Evolutionary conservation across 2,797 vertebrate genomes (phyloP).

Genomic region (Spheniscus humboldti): DNA sequence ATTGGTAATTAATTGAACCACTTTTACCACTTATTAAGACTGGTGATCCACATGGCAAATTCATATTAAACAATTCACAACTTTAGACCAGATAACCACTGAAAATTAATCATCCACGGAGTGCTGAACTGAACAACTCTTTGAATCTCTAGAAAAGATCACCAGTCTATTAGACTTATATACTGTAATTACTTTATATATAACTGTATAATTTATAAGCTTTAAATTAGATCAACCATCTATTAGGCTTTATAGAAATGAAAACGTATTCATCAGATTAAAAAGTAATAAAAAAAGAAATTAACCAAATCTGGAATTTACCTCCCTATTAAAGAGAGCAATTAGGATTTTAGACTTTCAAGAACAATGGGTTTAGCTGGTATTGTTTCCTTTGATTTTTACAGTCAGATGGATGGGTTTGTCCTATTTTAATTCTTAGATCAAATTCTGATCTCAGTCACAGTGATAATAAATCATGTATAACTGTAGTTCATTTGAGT

Average conservation of each 20-base stretch:
- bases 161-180: constrained; percentile 54
- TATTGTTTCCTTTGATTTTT: background rate
- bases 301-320: constrained; percentile 34
- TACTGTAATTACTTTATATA: constrained; percentile 61
- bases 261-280: constrained; percentile 66
- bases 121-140: constrained; percentile 24
- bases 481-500: background rate
- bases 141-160: constrained; percentile 66
- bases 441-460: background rate
- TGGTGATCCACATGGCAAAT: constrained; percentile 55
- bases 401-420: background rate
- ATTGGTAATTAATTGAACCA: constrained; percentile 55
- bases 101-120: constrained; percentile 66
- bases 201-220: constrained; percentile 65
- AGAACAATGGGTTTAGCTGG: background rate
- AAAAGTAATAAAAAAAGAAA: constrained; percentile 61
- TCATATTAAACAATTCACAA: constrained; percentile 61
- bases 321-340: background rate
- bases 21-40: constrained; percentile 46
- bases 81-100: constrained; percentile 59
- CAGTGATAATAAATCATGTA: background rate
- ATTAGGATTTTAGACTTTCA: background rate
- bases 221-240: constrained; percentile 69
- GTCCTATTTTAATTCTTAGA: background rate
- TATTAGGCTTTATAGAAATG: constrained; percentile 63